These are phyloP conservation scores for Drosophila siamana DNA, from an alignment of 2,888 invertebrate genomes.

Conservation along the genomic window DNA sequence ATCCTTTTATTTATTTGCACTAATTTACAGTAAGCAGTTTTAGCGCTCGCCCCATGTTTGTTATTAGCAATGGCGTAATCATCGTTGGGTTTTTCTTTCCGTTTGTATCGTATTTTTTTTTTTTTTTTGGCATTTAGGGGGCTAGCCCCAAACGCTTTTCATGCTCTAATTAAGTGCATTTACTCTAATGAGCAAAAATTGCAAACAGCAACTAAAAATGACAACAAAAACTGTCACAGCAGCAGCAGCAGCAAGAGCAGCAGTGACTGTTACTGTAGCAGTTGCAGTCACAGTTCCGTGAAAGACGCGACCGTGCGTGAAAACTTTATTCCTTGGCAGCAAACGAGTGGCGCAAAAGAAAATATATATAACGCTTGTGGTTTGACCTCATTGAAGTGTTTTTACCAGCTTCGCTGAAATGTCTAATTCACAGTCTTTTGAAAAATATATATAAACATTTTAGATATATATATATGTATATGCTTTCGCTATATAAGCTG, in stretches of 20 bases:
- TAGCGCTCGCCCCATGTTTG: conserved; percentile 51
- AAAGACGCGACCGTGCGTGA: conserved; percentile 67
- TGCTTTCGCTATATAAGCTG: background rate
- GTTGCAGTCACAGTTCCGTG: conserved; percentile 50
- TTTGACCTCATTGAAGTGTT: conserved; percentile 54
- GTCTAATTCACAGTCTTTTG: background rate
- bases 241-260: conserved; percentile 31
- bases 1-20: conserved; percentile 73
- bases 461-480: conserved; percentile 4
- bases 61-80: conserved; percentile 76
- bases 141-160: conserved; percentile 47
- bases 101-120: conserved; percentile 22
- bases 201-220: conserved; percentile 35
- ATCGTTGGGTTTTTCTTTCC: conserved; percentile 42
- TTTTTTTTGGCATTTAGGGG: conserved; percentile 14
- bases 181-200: conserved; percentile 80
- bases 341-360: too few relatives aligned
- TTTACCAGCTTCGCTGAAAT: background rate
- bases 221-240: conserved; percentile 31
- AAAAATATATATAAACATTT: background rate
- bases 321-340: conserved; percentile 51
- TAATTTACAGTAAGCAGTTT: conserved; percentile 65
- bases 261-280: too few relatives aligned
- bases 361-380: background rate
- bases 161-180: conserved; percentile 79